phyloP scores from a whole-genome alignment of 2,113 vertebrate species.

The Morone chrysops region DNA sequence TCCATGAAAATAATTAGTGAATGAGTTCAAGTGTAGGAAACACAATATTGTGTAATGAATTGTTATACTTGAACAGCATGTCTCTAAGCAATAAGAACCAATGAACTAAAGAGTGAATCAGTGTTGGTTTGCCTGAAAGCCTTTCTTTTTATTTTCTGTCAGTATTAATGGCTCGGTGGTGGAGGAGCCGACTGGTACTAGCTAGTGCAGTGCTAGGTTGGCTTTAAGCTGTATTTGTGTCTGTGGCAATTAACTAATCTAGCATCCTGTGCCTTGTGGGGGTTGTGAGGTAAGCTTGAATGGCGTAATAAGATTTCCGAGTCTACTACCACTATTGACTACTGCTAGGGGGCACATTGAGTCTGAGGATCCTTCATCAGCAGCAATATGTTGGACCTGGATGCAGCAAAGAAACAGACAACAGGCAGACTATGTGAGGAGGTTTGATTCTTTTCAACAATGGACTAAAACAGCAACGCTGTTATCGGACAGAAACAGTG shows the following conservation, averaged over 20 bases:
- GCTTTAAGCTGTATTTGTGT: constrained; percentile 80
- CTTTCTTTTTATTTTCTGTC: constrained; percentile 2
- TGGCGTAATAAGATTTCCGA: constrained; percentile 79
- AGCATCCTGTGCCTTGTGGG: constrained; percentile 59
- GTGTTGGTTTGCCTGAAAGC: neutral
- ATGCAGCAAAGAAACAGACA: constrained; percentile 48
- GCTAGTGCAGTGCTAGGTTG: constrained; percentile 13
- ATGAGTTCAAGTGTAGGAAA: neutral
- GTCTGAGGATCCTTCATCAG: constrained; percentile 43
- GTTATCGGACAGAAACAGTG: constrained; percentile 33
- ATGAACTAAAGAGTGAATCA: neutral
- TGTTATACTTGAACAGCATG: neutral
- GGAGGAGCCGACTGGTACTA: constrained; percentile 26
- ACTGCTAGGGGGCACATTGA: constrained; percentile 44
- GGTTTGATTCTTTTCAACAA: constrained; percentile 53
- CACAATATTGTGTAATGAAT: neutral
- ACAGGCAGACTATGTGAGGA: constrained; percentile 48
- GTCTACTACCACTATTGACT: constrained; percentile 73
- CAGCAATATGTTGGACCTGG: constrained; percentile 59
- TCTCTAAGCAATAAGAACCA: neutral
- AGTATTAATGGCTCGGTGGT: constrained; percentile 27
- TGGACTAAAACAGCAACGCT: constrained; percentile 63
- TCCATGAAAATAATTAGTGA: neutral
- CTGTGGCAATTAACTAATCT: constrained; percentile 82
- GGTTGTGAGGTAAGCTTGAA: constrained; percentile 79